Evolutionary conservation across 2,113 vertebrate species (phyloP).

Genomic region (Deroptyus accipitrinus): DNA sequence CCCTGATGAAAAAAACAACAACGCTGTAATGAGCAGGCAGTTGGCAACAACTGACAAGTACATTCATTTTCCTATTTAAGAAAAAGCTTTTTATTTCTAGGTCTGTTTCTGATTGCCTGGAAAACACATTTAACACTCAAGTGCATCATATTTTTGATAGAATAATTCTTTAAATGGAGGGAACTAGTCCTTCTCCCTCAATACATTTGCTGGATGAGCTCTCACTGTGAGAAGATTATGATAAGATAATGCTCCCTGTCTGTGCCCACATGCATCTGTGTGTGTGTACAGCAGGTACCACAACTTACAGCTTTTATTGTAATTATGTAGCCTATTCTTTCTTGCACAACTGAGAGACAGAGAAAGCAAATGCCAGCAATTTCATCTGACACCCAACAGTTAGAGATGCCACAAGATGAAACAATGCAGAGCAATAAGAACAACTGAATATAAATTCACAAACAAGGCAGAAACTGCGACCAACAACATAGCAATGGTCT

Average conservation of each 20-base stretch:
- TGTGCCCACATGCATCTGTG: rapidly evolving
- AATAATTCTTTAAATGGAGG: background rate
- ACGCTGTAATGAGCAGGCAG: background rate
- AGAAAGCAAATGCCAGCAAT: background rate
- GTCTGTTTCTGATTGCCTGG: background rate
- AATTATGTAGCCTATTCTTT: background rate
- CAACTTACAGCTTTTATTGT: background rate
- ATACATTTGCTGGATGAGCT: background rate
- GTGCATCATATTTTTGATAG: background rate
- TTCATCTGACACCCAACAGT: background rate
- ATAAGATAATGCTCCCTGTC: background rate
- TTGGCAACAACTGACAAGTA: background rate
- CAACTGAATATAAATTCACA: background rate
- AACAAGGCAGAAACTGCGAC: background rate
- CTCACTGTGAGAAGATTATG: background rate
- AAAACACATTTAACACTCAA: background rate
- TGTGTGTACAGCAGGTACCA: background rate
- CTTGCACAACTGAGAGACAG: background rate
- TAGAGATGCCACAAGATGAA: background rate
- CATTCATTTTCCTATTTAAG: background rate
- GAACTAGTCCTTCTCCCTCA: background rate
- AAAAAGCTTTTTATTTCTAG: background rate
- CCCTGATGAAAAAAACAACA: background rate
- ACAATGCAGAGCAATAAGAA: background rate
- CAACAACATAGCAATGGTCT: background rate